Percentiles rank a stretch among this genome's conserved stretches.
Conservation (phyloP, 2,888 invertebrate genomes). For the Willowsia nigromaculata region DNA sequence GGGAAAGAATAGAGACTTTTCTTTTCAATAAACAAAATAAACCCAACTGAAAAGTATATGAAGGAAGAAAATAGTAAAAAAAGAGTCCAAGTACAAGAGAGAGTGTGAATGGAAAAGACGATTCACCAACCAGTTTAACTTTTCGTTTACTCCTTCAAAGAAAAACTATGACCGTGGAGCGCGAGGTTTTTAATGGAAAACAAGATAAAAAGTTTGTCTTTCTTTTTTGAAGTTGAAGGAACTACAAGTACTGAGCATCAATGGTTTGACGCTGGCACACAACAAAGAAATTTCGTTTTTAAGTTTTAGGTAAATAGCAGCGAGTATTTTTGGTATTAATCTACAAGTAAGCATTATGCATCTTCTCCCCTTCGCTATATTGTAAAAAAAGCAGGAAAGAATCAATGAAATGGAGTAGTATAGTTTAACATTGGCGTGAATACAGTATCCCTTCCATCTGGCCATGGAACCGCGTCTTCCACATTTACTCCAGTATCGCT, state of each 20-base stretch:
- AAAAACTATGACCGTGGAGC: neutral
- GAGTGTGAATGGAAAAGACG: conserved; percentile 51
- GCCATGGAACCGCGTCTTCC: conserved; percentile 23
- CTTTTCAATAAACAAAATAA: neutral
- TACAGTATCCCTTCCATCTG: conserved; percentile 39
- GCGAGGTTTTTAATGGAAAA: conserved; percentile 35
- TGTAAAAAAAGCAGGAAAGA: neutral
- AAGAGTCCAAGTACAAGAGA: too few relatives aligned
- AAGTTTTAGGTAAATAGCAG: neutral
- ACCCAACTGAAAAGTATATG: neutral
- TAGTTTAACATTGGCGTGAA: conserved; percentile 2
- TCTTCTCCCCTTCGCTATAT: neutral
- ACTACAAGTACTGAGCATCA: neutral
- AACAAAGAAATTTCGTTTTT: neutral
- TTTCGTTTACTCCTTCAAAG: conserved; percentile 30
- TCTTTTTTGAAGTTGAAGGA: neutral
- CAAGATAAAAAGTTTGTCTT: conserved; percentile 32
- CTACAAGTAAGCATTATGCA: too few relatives aligned
- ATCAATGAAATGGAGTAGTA: conserved; percentile 3
- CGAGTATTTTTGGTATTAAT: too few relatives aligned
- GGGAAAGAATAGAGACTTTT: neutral
- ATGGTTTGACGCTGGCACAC: neutral
- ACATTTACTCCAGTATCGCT: conserved; percentile 9
- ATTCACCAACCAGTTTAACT: neutral
- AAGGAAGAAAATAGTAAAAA: too few relatives aligned